Evolutionary conservation across 2,888 invertebrate species (phyloP), one percentile per base, ranked within the genome.

Genomic region (Altica lythri): DNA sequence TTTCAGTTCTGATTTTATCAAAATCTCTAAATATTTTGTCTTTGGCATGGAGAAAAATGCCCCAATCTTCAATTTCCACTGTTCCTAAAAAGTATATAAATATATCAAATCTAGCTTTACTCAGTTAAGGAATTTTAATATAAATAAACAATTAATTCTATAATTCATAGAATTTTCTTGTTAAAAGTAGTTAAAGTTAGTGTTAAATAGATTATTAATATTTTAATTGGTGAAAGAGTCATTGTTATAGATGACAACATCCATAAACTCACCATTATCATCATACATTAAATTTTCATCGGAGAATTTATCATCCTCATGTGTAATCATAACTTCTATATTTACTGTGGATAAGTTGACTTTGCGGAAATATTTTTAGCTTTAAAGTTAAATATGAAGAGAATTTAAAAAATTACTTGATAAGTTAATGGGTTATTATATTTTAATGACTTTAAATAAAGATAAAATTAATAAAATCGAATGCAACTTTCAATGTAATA

Each of bases 41-140:
- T 76, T 92, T 94, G 37, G 88, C 87, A 75, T 99, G 99, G 27
- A 98, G 82, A 75, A 99, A 99, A 70, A 90, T 88, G 18, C 91
- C 98, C 96, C 96, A 99, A 79, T 97, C 95, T 63, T 92, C 91
- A 55, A 89, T 76, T 71, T 89, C 89, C 47, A 92, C 77, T 19
- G 93, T 92, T 67, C 91, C 92, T 90, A 4, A 35, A 19, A 42
- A 9, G 42, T 25, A 22, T 42, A 40, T 40, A 13, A 1, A 32
- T 1, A 2, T 6, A 32, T 32, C 6, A 6, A 6, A 10, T 13
- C 6, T 2, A 32, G 14, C 9, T 4, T 14, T 10, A 32, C 8
- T 9, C 8, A 32, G 14, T 32, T 10, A 32, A 32, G 6, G 14
- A 14, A 10, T 6, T 32, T 29, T n/a, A n/a, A n/a, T n/a, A n/a